Conservation (phyloP, 2,113 vertebrate species). For the Microcebus griseorufus region DNA sequence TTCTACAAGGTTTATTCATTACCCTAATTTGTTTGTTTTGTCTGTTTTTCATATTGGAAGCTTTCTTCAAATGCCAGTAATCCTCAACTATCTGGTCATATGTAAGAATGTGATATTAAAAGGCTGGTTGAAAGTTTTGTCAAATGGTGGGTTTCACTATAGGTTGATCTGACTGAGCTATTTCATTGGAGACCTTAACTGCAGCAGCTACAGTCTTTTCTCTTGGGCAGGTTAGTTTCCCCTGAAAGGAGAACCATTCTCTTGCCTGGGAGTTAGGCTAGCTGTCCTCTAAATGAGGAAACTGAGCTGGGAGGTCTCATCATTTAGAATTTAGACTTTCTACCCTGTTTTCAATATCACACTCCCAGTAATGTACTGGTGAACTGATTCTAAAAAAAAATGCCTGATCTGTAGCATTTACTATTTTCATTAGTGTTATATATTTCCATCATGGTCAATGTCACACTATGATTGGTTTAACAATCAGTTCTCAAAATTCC, state of each 20-base stretch:
- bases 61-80: conserved; percentile 28
- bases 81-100: neutral
- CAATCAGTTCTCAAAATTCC: neutral
- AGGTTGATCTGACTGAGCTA: neutral
- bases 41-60: neutral
- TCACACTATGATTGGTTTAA: neutral
- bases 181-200: neutral
- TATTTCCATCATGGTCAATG: neutral
- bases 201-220: neutral
- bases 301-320: neutral
- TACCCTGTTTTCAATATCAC: neutral
- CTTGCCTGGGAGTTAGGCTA: neutral
- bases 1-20: conserved; percentile 21
- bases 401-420: neutral
- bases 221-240: neutral
- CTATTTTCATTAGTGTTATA: neutral
- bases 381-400: neutral
- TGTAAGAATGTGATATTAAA: conserved; percentile 17
- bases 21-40: neutral
- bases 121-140: neutral
- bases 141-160: neutral
- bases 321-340: neutral
- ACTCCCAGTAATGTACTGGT: neutral
- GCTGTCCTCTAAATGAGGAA: neutral
- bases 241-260: neutral